Base-by-base conservation (phyloP, 2,113 vertebrate species). In the Peromyscus californicus region DNA sequence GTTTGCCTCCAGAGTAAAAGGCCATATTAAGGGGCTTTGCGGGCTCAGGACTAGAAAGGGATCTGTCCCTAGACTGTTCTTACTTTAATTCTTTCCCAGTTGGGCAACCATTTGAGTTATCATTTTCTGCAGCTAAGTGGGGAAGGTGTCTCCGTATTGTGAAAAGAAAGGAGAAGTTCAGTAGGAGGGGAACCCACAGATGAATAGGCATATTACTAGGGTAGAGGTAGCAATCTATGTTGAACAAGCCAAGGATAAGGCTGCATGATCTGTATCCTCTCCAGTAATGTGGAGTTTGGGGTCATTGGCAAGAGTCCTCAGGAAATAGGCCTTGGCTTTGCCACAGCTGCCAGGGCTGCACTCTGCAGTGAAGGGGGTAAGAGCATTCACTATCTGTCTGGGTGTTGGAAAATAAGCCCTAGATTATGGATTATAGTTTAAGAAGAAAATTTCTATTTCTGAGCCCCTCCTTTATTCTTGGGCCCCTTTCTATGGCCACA, bases 251-350 rank as follows among this genome's bases (percentile, higher is more conserved):
- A 86, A 24, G 42, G 42, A 12, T 78, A 63, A 92, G 39, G 9
- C 78, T 91, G 36, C 54, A 45, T 57, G 29, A 45, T 97, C 90
- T 85, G 29, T 92, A 74, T 93, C 82, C 39, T 93, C 67, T 86
- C 57, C 48, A 48, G 59, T 94, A 85, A 90, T 90, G 90, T 36
- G 54, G 16, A 61, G 26, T 65, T 29, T 70, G 61, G 78, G 33
- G 39, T 33, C 57, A 74, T 72, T 91, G 61, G 22, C 63, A 86
- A 57, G 89, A 87, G 51, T 91, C 42, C 85, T 59, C 54, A 59
- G 89, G 76, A 97, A 74, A 95, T 94, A 95, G 97, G 97, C 94
- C 97, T 94, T 96, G 84, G 79, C 89, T 97, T 85, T 92, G n/a
- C 31, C 87, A 95, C 13, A 87, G 74, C 80, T 95, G 17, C 59